These are phyloP conservation scores for Portunus trituberculatus DNA, from an alignment of 1,140 invertebrate species.

Conservation along the genomic window DNA sequence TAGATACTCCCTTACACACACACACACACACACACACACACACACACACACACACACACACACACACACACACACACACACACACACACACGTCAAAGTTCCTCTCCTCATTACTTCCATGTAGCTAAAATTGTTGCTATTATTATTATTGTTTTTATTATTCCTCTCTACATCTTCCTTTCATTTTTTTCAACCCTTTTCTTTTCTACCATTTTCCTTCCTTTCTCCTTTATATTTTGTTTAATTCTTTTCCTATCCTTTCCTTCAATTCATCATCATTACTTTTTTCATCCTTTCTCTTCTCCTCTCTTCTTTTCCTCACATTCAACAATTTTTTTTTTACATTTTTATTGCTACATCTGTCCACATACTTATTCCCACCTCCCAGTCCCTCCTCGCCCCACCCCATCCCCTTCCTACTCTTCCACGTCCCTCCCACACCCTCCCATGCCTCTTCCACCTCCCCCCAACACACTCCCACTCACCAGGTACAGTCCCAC, in stretches of 20 bases:
- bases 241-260: too few relatives aligned
- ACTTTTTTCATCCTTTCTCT: not conserved
- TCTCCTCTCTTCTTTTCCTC: too few relatives aligned
- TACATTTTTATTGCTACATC: too few relatives aligned
- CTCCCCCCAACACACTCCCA: not conserved
- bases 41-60: conserved; percentile 47
- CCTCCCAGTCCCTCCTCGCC: not conserved
- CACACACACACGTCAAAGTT: not conserved
- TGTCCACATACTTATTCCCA: too few relatives aligned
- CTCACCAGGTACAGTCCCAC: too few relatives aligned
- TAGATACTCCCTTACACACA: not conserved
- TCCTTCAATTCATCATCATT: too few relatives aligned
- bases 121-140: too few relatives aligned
- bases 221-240: too few relatives aligned
- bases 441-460: too few relatives aligned
- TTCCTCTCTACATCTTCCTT: not conserved
- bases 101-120: not conserved
- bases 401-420: not conserved
- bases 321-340: too few relatives aligned
- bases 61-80: conserved; percentile 55
- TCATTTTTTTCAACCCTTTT: not conserved
- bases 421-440: not conserved
- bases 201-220: not conserved
- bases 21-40: conserved; percentile 55
- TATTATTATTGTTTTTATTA: not conserved